These are phyloP conservation scores for Gadus macrocephalus DNA, from an alignment of 2,113 vertebrate species.

Conservation along the genomic window DNA sequence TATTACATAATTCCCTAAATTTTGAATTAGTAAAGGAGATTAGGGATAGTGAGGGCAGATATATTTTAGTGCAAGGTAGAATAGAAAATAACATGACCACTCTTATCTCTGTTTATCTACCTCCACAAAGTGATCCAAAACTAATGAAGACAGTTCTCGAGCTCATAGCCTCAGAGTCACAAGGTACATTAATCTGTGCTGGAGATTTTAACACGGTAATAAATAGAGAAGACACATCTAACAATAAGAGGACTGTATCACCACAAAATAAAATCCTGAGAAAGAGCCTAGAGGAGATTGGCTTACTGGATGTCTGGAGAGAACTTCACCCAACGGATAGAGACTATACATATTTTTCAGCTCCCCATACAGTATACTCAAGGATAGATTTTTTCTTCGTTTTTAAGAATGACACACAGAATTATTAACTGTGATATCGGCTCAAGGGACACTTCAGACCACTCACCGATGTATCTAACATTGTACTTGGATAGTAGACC, in stretches of 20 bases:
- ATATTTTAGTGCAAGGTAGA: background rate
- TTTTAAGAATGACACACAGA: background rate
- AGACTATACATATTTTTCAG: background rate
- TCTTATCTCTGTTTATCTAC: background rate
- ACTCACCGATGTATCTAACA: background rate
- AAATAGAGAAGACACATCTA: background rate
- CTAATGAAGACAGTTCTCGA: background rate
- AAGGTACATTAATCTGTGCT: background rate
- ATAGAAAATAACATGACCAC: background rate
- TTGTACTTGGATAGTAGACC: background rate
- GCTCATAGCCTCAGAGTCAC: background rate
- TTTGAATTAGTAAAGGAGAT: conserved; percentile 4
- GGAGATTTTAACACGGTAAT: background rate
- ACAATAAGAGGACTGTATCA: background rate
- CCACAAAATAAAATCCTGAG: background rate
- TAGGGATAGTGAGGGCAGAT: background rate
- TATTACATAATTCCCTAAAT: background rate
- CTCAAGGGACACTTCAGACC: background rate
- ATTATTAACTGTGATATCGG: background rate
- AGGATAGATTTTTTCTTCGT: background rate
- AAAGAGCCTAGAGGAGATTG: background rate
- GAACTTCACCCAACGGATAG: background rate
- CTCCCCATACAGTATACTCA: background rate
- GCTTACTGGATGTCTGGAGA: background rate
- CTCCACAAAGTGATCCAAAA: background rate